Evolutionary conservation across 1,140 invertebrate species (phyloP).

Genomic region (Holcopasites calliopsidis): DNA sequence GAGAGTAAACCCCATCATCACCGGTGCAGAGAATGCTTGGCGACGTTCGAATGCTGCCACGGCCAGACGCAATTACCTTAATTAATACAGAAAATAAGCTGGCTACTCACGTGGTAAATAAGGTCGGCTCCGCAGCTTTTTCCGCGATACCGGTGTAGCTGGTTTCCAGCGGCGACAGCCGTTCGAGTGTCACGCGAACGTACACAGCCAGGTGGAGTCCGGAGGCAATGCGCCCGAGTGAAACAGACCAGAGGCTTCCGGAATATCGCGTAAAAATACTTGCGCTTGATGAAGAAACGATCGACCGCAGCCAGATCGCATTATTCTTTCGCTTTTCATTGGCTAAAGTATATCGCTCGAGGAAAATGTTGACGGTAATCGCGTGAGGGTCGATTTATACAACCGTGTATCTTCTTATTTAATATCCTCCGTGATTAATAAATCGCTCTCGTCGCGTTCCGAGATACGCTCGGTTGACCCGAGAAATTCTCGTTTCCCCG

Average conservation of each 20-base stretch:
- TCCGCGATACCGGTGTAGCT: background rate
- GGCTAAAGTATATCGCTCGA: no score
- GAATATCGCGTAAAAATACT: background rate
- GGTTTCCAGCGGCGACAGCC: background rate
- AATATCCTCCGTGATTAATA: no score
- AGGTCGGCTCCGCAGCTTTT: background rate
- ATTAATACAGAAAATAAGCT: conserved; percentile 15
- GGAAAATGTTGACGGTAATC: no score
- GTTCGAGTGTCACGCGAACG: conserved; percentile 13
- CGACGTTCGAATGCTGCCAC: background rate
- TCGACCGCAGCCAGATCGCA: background rate
- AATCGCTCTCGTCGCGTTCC: no score
- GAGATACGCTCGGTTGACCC: no score
- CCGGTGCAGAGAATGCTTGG: background rate
- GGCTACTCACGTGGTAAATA: background rate
- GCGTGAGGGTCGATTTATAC: no score
- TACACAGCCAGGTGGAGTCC: background rate
- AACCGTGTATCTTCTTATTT: no score
- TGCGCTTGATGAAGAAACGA: background rate
- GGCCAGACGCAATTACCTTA: background rate
- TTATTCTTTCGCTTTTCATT: no score
- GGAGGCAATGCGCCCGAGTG: no score
- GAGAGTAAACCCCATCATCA: background rate
- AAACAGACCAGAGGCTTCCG: background rate
- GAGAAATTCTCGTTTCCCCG: no score